Percentiles rank a stretch among this genome's conserved stretches.
These are phyloP conservation scores for Mormyrus hasselquistii DNA, from an alignment of 2,797 vertebrate genomes.

Conservation along the genomic window DNA sequence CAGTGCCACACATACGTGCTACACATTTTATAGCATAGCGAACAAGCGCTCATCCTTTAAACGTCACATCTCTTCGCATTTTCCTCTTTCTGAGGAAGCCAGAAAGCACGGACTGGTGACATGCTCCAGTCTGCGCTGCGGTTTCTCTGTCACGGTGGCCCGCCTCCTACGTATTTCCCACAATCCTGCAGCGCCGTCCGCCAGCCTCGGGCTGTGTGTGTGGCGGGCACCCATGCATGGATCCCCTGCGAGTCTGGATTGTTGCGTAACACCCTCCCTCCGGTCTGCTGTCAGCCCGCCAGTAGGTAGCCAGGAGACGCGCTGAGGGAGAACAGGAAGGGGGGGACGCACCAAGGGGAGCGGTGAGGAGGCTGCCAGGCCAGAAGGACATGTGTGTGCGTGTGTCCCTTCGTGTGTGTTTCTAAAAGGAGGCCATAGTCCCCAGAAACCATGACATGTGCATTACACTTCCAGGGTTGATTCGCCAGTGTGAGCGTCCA, in stretches of 20 bases:
- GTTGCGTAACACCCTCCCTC: not conserved
- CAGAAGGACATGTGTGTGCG: not conserved
- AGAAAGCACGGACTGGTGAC: not conserved
- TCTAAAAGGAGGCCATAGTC: not conserved
- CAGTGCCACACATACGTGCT: not conserved
- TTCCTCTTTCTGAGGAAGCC: not conserved
- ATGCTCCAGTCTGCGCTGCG: not conserved
- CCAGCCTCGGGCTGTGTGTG: not conserved
- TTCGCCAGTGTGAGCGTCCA: not conserved
- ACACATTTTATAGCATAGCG: not conserved
- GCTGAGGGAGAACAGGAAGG: not conserved
- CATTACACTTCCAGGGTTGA: not conserved
- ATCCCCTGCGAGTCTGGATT: not conserved
- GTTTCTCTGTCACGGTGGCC: not conserved
- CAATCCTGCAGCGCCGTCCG: not conserved
- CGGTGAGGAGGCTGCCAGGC: not conserved
- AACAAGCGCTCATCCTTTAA: not conserved
- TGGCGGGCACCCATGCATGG: not conserved
- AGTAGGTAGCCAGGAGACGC: not conserved
- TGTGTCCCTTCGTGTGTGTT: not conserved
- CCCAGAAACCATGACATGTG: not conserved
- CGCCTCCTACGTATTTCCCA: not conserved
- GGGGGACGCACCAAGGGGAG: not conserved
- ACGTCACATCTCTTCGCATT: not conserved
- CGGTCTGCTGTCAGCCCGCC: not conserved